These are phyloP conservation scores for Mactra quadrangularis DNA, from an alignment of 1,140 invertebrate species.

Conservation along the genomic window DNA sequence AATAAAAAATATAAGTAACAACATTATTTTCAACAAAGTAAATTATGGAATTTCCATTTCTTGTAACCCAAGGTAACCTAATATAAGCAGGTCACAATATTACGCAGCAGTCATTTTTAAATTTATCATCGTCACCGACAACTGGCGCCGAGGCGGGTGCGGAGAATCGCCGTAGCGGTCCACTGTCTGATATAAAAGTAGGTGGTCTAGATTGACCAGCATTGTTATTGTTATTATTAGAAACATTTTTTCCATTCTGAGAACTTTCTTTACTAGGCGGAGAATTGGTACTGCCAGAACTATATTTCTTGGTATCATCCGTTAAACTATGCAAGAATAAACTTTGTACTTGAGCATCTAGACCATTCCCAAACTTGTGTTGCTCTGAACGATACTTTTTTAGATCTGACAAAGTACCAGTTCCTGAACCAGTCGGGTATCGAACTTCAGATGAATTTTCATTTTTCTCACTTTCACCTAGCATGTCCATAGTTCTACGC, in stretches of 20 bases:
- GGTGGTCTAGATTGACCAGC: constrained; percentile 31
- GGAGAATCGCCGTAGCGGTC: constrained; percentile 49
- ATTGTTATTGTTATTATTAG: constrained; percentile 51
- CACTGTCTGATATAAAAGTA: constrained; percentile 48
- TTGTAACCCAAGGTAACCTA: not conserved
- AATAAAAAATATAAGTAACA: constrained; percentile 50
- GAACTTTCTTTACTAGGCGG: constrained; percentile 4
- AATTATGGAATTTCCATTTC: constrained; percentile 26
- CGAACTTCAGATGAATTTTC: not conserved
- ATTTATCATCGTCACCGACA: constrained; percentile 57
- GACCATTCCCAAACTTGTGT: constrained; percentile 53
- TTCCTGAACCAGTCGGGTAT: constrained; percentile 19
- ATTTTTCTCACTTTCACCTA: not conserved
- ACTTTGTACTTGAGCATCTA: constrained; percentile 50
- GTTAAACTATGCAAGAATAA: constrained; percentile 52
- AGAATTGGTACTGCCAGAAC: not conserved
- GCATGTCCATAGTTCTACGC: not conserved
- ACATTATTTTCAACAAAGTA: constrained; percentile 1
- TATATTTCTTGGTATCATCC: constrained; percentile 38
- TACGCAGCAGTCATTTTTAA: constrained; percentile 57
- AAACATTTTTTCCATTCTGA: constrained; percentile 48
- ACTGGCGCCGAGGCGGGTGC: constrained; percentile 44
- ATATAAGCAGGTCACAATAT: constrained; percentile 38
- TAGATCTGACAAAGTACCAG: constrained; percentile 53
- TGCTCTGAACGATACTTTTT: constrained; percentile 56